phyloP scores from a whole-genome alignment of 2,888 invertebrate genomes.

The Pelosia muscerda region DNA sequence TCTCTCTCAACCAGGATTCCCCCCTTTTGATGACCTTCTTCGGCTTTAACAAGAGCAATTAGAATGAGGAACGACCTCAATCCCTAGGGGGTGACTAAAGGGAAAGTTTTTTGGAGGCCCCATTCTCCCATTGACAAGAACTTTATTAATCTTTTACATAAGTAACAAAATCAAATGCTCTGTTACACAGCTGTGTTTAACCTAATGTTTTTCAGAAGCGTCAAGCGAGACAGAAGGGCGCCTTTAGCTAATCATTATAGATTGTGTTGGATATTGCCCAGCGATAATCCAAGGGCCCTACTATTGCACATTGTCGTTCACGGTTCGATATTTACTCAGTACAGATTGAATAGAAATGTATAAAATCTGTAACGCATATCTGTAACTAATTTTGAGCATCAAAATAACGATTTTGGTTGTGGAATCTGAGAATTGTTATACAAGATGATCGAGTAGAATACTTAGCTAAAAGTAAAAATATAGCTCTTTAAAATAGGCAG shows the following conservation, averaged over 20 bases:
- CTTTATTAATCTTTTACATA: conserved; percentile 1
- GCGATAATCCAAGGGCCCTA: conserved; percentile 55
- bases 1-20: no score
- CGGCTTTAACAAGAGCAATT: no score
- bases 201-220: conserved; percentile 44
- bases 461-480: neutral
- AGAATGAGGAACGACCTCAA: no score
- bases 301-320: conserved; percentile 14
- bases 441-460: neutral
- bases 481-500: no score
- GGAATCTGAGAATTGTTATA: neutral
- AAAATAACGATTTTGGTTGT: neutral
- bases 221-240: conserved; percentile 56
- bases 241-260: conserved; percentile 65
- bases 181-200: conserved; percentile 31
- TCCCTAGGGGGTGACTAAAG: no score
- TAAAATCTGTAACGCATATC: neutral
- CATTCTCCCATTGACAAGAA: neutral
- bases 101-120: neutral
- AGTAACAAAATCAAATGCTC: conserved; percentile 13
- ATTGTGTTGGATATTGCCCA: conserved; percentile 65
- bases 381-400: neutral
- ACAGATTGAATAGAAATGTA: neutral
- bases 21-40: no score
- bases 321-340: neutral